Conservation (phyloP, 1,140 invertebrate genomes). For the Parapsyche elsis region DNA sequence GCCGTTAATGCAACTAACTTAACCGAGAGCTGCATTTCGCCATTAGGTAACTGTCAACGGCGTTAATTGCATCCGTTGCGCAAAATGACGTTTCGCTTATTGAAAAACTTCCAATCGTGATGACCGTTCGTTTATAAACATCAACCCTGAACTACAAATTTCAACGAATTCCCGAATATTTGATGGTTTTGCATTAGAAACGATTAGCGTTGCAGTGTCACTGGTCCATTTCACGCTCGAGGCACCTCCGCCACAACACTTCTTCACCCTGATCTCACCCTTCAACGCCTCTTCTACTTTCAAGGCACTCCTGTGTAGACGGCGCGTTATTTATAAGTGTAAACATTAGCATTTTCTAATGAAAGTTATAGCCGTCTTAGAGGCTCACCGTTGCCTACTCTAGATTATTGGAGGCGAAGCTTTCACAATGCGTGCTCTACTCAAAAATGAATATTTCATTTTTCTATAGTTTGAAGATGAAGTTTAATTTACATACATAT, state of each 20-base stretch:
- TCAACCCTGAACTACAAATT: no score
- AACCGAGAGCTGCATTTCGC: constrained; percentile 16
- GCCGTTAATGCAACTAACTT: constrained; percentile 31
- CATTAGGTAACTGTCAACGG: constrained; percentile 23
- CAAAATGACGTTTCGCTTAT: constrained; percentile 24
- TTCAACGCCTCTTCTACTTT: constrained; percentile 21
- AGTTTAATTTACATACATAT: no score
- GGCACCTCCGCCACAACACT: constrained; percentile 26
- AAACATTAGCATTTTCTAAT: constrained; percentile 58
- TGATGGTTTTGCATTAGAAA: not conserved
- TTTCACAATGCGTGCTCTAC: constrained; percentile 24
- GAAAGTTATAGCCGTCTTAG: constrained; percentile 56
- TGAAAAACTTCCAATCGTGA: not conserved
- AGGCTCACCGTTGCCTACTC: constrained; percentile 47
- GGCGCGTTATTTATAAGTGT: constrained; percentile 56
- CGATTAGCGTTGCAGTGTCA: constrained; percentile 46
- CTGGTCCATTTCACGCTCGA: constrained; percentile 49
- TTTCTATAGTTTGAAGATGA: no score
- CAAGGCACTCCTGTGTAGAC: constrained; percentile 33
- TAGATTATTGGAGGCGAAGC: constrained; percentile 38
- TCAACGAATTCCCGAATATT: no score
- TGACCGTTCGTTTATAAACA: no score
- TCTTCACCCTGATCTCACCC: constrained; percentile 2
- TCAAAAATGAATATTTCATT: no score
- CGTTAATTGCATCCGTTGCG: constrained; percentile 19